These are phyloP conservation scores for Argopecten irradians DNA, from an alignment of 1,140 invertebrate species.

Conservation along the genomic window DNA sequence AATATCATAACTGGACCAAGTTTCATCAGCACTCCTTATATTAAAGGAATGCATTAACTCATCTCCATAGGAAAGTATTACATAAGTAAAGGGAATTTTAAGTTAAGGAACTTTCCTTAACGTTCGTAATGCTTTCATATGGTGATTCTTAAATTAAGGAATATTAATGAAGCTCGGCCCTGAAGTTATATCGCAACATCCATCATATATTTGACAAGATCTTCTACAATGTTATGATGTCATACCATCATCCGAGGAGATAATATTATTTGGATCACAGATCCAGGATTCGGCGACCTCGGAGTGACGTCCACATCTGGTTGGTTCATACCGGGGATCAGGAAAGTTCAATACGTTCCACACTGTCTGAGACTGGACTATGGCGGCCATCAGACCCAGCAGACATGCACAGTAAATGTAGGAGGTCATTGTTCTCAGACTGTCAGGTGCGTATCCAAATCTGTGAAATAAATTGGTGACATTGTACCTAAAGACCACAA, in stretches of 20 bases:
- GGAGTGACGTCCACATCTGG: conserved; percentile 33
- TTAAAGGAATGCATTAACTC: no score
- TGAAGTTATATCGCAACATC: no score
- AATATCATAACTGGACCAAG: no score
- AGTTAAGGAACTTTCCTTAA: no score
- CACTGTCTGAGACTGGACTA: not conserved
- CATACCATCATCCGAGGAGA: conserved; percentile 39
- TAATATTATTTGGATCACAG: conserved; percentile 44
- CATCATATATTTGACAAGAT: not conserved
- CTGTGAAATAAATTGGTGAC: no score
- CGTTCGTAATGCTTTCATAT: no score
- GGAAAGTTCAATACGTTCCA: conserved; percentile 38
- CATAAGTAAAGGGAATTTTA: no score
- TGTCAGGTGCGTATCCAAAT: not conserved
- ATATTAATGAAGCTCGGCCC: no score
- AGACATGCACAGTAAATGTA: not conserved
- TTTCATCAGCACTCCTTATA: no score
- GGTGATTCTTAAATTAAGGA: no score
- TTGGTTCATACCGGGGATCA: conserved; percentile 31
- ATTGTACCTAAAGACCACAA: no score
- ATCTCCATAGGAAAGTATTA: no score
- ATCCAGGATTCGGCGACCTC: conserved; percentile 27
- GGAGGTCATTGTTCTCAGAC: not conserved
- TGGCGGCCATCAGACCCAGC: not conserved
- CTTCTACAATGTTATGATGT: not conserved